A percentile compares a stretch with the other conserved stretches of the same genome.
These are phyloP conservation scores for Camelus bactrianus DNA, from an alignment of 2,113 vertebrate genomes.

Conservation along the genomic window DNA sequence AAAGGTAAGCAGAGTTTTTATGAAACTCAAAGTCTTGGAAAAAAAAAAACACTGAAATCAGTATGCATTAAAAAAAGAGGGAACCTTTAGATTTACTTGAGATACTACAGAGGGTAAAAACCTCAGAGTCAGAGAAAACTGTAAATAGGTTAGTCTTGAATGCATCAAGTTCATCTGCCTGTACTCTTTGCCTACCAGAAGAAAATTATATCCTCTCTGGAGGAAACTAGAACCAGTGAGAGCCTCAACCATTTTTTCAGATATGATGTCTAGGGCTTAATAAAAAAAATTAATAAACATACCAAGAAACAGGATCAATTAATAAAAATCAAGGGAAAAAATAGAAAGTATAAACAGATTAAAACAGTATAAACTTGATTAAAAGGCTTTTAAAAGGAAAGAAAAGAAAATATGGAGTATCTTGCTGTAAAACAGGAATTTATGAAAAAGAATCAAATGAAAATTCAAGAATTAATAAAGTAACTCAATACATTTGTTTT, in stretches of 20 bases:
- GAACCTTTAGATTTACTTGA: neutral
- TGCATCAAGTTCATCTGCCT: neutral
- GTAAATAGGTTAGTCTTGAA: neutral
- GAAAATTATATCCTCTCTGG: neutral
- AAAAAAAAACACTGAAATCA: neutral
- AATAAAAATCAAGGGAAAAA: neutral
- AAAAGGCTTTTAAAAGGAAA: neutral
- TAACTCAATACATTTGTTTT: neutral
- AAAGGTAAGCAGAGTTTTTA: neutral
- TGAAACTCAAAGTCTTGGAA: neutral
- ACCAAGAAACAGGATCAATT: neutral
- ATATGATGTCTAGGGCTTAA: neutral
- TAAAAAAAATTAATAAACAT: neutral
- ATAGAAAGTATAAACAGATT: neutral
- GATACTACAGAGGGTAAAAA: neutral
- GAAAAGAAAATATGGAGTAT: neutral
- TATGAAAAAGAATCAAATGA: neutral
- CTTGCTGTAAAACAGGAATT: neutral
- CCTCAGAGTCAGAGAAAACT: neutral
- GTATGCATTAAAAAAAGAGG: neutral
- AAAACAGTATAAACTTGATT: neutral
- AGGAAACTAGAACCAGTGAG: neutral
- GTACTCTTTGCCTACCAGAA: neutral
- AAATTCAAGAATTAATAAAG: conserved; percentile 4
- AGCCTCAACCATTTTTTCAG: neutral